A percentile compares a stretch with the other conserved stretches of the same genome.
phyloP scores from a whole-genome alignment of 2,888 invertebrate species.

The Mesopsocus fuscifrons region DNA sequence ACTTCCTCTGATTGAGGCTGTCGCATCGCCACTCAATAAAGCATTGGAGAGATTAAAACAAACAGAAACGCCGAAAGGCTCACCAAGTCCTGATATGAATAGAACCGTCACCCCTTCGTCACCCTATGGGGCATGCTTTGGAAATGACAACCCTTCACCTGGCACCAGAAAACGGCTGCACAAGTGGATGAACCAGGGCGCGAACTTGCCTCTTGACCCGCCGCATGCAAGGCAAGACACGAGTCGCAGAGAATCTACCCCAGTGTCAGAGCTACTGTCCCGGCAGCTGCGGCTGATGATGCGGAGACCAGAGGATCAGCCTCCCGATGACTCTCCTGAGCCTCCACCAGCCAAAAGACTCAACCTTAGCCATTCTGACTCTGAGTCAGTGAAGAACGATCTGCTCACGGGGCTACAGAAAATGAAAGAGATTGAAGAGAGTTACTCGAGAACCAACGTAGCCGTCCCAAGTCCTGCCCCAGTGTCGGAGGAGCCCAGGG shows the following conservation, averaged over 20 bases:
- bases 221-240: neutral
- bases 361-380: neutral
- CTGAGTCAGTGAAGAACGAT: neutral
- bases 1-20: neutral
- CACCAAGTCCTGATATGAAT: neutral
- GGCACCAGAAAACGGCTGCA: slow-evolving; percentile 3
- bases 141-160: slow-evolving; percentile 10
- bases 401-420: slow-evolving; percentile 1
- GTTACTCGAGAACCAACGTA: neutral
- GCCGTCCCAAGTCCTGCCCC: neutral
- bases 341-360: neutral
- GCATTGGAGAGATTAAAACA: neutral
- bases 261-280: neutral
- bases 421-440: slow-evolving; percentile 6
- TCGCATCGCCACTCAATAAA: neutral
- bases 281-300: slow-evolving; percentile 1
- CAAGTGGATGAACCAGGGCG: slow-evolving; percentile 5
- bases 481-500: neutral
- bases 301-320: neutral
- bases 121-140: neutral
- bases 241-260: slow-evolving; percentile 1
- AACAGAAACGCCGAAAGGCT: neutral
- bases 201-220: slow-evolving; percentile 8
- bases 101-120: neutral
- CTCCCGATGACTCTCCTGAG: slow-evolving; percentile 3